Evolutionary conservation across 2,797 vertebrate species (phyloP).

Genomic region (Dendrocincla fuliginosa): DNA sequence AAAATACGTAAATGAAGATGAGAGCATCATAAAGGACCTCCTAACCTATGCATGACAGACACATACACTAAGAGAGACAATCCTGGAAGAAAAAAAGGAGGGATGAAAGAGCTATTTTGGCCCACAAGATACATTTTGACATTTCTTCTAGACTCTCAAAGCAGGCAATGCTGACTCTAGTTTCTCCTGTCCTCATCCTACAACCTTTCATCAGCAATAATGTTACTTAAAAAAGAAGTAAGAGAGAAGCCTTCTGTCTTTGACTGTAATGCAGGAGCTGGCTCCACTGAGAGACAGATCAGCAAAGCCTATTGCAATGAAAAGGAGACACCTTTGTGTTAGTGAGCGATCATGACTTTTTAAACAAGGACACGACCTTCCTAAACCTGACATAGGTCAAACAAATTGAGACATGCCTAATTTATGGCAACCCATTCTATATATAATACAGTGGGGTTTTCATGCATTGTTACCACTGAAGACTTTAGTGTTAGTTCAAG

Average conservation of each 20-base stretch:
- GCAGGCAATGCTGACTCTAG: not conserved
- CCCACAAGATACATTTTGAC: not conserved
- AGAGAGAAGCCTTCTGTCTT: not conserved
- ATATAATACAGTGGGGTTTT: not conserved
- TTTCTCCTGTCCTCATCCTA: not conserved
- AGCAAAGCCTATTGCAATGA: not conserved
- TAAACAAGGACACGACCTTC: not conserved
- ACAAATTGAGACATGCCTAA: not conserved
- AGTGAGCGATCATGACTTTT: not conserved
- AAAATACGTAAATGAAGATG: not conserved
- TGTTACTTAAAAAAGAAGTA: not conserved
- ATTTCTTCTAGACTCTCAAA: not conserved
- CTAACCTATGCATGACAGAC: not conserved
- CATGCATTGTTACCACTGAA: not conserved
- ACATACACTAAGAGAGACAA: not conserved
- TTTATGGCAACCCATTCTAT: not conserved
- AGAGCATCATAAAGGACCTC: not conserved
- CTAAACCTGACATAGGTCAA: not conserved
- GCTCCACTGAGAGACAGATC: not conserved
- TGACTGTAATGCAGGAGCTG: not conserved
- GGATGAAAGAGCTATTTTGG: not conserved
- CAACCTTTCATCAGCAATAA: not conserved
- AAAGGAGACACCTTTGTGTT: not conserved
- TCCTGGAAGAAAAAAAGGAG: not conserved
- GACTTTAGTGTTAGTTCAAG: not conserved